Base-by-base conservation (phyloP, 2,797 vertebrate species). In the Acestrorhynchus altus region DNA sequence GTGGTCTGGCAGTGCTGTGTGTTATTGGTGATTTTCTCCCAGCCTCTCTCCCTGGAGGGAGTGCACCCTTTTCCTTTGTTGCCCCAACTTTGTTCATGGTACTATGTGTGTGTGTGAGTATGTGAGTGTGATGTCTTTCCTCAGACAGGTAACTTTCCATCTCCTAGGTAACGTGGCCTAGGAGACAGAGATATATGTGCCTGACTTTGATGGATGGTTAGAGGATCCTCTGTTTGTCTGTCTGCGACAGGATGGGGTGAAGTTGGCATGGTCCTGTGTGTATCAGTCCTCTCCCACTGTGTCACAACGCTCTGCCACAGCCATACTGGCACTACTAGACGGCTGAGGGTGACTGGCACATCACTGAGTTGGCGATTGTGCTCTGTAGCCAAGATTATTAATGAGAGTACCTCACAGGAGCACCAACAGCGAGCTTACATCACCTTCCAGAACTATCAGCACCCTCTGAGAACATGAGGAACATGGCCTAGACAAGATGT, bases 141-240 rank as follows among this genome's bases (percentile, higher is more conserved):
- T 11, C 70, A 39, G 28, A 77, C 56, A 77, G 10, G n/a, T n/a
- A n/a, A n/a, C n/a, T n/a, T n/a, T n/a, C n/a, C 51, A 78, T 90
- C 86, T 85, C 73, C 79, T 84, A 81, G 83, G 79, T 71, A 88
- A 86, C 84, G 26, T 44, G 64, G 76, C 74, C 80, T 75, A 68
- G 73, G 81, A 82, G 81, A 76, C 22, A 60, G 12, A 56, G 65
- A 77, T 81, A 78, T 78, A 74, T 65, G 56, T 75, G 68, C 24
- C 73, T 79, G 80, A 78, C 31, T 83, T 89, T 91, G 90, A 92
- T 89, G 85, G 86, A 90, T 92, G 85, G 83, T 6, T 79, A 84
- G 85, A 82, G 84, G 84, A 87, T 91, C 87, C 87, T 86, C 85
- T 90, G 87, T 91, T 90, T 90, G 89, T 90, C 83, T 83, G 83